A percentile compares a stretch with the other conserved stretches of the same genome.
phyloP scores from a whole-genome alignment of 2,888 invertebrate genomes.

The Rotaria macrura region DNA sequence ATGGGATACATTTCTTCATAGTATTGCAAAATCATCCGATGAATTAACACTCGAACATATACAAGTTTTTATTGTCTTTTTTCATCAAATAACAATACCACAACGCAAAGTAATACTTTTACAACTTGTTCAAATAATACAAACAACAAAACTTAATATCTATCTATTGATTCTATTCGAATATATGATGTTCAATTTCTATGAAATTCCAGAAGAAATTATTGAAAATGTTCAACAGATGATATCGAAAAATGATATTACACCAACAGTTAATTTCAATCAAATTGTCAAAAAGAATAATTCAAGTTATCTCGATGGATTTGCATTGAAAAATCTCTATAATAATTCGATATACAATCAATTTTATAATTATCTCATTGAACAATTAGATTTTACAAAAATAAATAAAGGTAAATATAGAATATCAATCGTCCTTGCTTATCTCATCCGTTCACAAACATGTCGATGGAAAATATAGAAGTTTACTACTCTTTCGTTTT shows the following conservation, averaged over 20 bases:
- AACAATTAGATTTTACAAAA: conserved; percentile 21
- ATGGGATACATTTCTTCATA: not conserved
- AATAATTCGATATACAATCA: not conserved
- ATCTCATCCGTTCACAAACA: no score
- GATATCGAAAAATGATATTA: not conserved
- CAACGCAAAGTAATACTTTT: not conserved
- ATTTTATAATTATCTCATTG: not conserved
- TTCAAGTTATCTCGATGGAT: not conserved
- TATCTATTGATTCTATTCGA: not conserved
- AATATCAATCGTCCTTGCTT: no score
- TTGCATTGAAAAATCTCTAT: not conserved
- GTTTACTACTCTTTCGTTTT: no score
- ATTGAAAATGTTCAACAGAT: conserved; percentile 10
- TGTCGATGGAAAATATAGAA: no score
- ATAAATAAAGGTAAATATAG: not conserved
- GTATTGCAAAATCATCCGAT: not conserved
- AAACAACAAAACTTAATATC: not conserved
- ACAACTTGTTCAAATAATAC: not conserved
- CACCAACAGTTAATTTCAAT: not conserved
- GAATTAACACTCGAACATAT: not conserved
- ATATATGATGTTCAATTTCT: not conserved
- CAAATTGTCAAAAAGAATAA: not conserved
- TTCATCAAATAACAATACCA: not conserved
- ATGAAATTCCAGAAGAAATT: not conserved
- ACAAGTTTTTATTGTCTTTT: not conserved